Percentiles rank a stretch among this genome's conserved stretches.
phyloP scores from a whole-genome alignment of 2,888 invertebrate species.

The Prionchulus punctatus region DNA sequence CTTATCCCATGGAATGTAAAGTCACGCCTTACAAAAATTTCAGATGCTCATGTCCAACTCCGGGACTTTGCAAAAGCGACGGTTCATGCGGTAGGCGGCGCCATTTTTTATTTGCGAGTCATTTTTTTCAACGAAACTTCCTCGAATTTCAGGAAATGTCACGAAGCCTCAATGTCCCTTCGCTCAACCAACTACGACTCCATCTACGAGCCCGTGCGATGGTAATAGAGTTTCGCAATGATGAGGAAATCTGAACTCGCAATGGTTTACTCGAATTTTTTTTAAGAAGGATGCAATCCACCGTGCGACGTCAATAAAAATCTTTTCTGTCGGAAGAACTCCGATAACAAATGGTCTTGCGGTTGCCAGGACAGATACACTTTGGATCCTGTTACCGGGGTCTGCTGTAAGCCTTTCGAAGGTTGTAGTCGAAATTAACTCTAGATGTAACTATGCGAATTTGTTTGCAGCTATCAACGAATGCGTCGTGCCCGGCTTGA shows the following conservation, averaged over 20 bases:
- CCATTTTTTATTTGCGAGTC: too few species aligned
- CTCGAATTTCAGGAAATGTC: too few species aligned
- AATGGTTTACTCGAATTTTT: too few species aligned
- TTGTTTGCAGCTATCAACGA: constrained; percentile 27
- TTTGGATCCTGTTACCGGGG: constrained; percentile 25
- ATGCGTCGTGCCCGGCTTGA: constrained; percentile 21
- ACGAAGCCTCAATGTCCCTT: too few species aligned
- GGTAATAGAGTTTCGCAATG: too few species aligned
- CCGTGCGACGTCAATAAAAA: constrained; percentile 26
- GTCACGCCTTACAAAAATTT: constrained; percentile 26
- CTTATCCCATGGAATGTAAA: constrained; percentile 23
- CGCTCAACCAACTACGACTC: too few species aligned
- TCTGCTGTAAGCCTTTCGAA: too few species aligned
- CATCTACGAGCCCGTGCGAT: too few species aligned
- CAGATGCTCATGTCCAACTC: constrained; percentile 25
- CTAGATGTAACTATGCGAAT: too few species aligned
- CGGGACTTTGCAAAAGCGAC: not conserved
- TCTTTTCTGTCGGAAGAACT: constrained; percentile 25
- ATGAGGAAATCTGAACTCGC: too few species aligned
- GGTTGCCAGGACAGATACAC: constrained; percentile 24
- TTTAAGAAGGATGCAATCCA: constrained; percentile 1
- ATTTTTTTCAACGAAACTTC: too few species aligned
- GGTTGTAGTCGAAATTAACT: too few species aligned
- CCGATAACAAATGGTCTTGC: constrained; percentile 22
- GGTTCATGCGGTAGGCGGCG: constrained; percentile 1